Evolutionary conservation across 2,888 invertebrate species (phyloP), one percentile per base, ranked within the genome.

Genomic region (Cepaea hortensis): DNA sequence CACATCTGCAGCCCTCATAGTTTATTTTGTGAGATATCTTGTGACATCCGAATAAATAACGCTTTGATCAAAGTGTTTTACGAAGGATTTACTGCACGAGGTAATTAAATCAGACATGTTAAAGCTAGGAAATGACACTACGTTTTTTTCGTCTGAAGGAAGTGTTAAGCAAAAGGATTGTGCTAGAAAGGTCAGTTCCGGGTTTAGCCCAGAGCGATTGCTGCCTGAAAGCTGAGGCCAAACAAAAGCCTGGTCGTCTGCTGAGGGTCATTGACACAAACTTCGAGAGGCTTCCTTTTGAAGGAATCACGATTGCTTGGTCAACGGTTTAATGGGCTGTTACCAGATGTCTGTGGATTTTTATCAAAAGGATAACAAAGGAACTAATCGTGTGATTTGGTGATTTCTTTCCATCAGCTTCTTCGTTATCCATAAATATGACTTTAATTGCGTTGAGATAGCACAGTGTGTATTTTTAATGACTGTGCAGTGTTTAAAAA

Each of bases 291-390:
- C n/a, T 15, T 77, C 55, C 76, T 55, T 77, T 77, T 77, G 77
- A 77, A 55, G 23, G n/a, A n/a, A 77, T 77, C 77, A 77, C 77
- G 77, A 20, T 55, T 77, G 77, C 50, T 77, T 77, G 77, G 77
- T 77, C 77, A 77, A 55, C 77, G 55, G 7, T n/a, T 77, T 77
- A 77, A 77, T 77, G 50, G 55, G 4, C 77, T 3, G 77, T 55
- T 77, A 55, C 55, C 77, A 77, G 23, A 77, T 77, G 61, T 55
- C n/a, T 55, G 20, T 55, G n/a, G 20, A n/a, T 55, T 6, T 55
- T 55, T 55, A 55, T 11, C 11, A 55, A 55, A 55, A 55, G 55
- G 55, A 55, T 55, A 55, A 9, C 55, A 55, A 55, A 9, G 55
- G 55, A 55, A 11, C 6, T 55, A 55, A 55, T 55, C 7, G 55